Evolutionary conservation across 64 coral and sea anemone species (phyloP), one percentile per base, ranked within the genome.

Genomic region (Dendronephthya gigantea): DNA sequence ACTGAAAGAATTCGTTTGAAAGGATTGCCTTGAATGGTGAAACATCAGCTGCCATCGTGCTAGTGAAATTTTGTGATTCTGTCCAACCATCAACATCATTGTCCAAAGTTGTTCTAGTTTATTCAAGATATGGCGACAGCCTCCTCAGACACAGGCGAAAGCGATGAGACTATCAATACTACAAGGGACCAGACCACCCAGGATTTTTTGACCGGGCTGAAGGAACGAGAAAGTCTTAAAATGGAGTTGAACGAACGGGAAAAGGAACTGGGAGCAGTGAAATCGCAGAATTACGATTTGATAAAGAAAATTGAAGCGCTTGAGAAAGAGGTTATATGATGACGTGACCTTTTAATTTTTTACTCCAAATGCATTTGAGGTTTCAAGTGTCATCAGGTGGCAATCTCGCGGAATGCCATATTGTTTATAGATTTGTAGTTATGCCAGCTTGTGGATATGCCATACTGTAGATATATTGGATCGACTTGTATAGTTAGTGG

Each of bases 221-320:
- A 97, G 68, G 94, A 97, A 62, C 84, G 94, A 87, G 91, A 97
- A 49, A 91, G 93, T 29, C 89, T 97, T 9, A 93, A 93, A 74
- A 32, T 28, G 7, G 86, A 97, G 68, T 89, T 97, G 4, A 34
- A 49, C 1, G 91, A 92, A 62, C 92, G 90, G 55, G 91, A 93
- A 27, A 90, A 79, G 68, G 91, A 97, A 82, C 56, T 90, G 22
- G 92, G 89, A 38, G 83, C 81, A 0, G 59, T 97, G 11, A 97
- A 93, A 69, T 91, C 91, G 43, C 82, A 82, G 10, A 91, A 93
- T 40, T 93, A 97, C 84, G 94, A 97, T 51, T 84, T 97, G 43
- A 87, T 87, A 58, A 93, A 93, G 84, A 91, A 91, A 76, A 10
- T 98, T 1, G 92, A 93, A 29, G 39, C 81, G 11, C 75, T 93